Conservation (phyloP, 2,113 vertebrate species). For the Bucco capensis region DNA sequence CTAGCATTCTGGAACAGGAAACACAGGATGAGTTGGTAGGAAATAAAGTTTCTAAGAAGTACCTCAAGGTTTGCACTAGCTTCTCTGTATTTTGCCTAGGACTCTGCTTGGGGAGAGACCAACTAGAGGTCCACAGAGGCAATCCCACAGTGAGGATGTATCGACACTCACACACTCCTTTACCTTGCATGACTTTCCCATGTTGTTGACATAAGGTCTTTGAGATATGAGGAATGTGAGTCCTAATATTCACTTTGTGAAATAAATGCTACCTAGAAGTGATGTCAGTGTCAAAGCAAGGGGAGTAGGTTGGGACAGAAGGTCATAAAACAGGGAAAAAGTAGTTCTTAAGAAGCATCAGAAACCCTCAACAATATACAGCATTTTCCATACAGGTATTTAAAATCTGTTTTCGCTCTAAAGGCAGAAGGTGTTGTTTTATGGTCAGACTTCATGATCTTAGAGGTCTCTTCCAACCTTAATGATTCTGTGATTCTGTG, state of each 20-base stretch:
- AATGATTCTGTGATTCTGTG: too few species aligned
- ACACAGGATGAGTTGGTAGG: not conserved
- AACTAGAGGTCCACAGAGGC: not conserved
- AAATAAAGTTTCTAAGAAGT: not conserved
- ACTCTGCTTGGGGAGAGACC: not conserved
- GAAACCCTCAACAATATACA: not conserved
- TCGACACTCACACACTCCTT: accelerated
- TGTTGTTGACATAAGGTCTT: not conserved
- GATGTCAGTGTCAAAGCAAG: not conserved
- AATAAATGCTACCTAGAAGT: not conserved
- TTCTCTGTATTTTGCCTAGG: not conserved
- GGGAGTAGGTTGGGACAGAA: not conserved
- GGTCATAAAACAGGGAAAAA: not conserved
- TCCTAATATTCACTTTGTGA: not conserved
- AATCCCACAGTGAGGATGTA: not conserved
- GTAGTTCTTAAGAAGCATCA: not conserved
- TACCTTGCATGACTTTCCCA: not conserved
- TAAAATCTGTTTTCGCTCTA: not conserved
- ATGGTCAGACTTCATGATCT: too few species aligned
- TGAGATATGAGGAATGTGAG: not conserved
- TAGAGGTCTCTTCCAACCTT: too few species aligned
- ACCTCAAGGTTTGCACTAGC: not conserved
- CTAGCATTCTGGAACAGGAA: not conserved
- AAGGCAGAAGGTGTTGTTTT: not conserved
- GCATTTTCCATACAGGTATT: not conserved